Base-by-base conservation (phyloP, 1,140 invertebrate species). In the Lordiphosa mommai region DNA sequence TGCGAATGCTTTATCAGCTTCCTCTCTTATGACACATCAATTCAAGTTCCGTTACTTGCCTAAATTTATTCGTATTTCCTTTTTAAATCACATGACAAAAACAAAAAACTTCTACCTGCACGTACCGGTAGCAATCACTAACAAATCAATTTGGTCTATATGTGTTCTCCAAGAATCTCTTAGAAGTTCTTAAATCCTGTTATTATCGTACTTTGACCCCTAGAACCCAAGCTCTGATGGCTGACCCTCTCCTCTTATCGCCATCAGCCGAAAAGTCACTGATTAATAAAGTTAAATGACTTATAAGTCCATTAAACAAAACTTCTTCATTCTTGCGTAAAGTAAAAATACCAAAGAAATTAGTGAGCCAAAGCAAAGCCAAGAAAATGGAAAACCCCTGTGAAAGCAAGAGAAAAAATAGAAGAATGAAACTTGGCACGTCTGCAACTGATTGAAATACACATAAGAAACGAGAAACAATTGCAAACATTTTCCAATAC, bases 251-350 rank as follows among this genome's bases (percentile, higher is more conserved):
- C 23, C 37, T 34, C 37, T 30, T 13, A 17, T 14, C 37, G 48
- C 43, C 52, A 49, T 46, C 70, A 67, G 61, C 66, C 49, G 4
- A 55, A 74, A 59, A 71, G 71, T 59, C 71, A 74, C 71, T 74
- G 71, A 74, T 74, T 74, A 74, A 74, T 74, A 74, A 74, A 74
- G 71, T 74, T 74, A 74, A 74, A 74, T 74, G 71, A 74, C 71
- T 74, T 74, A 74, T 74, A 74, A 74, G 71, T 74, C 71, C 71
- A 74, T 74, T 74, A 74, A 74, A 59, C 71, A 64, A 74, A 47
- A 74, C 71, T 74, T 74, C 71, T 72, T 59, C 48, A 61, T 56
- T 72, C 70, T 64, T 34, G 64, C 59, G 71, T 74, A 69, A 72
- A 73, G 64, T 53, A 73, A 67, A 69, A 74, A 69, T 64, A 71